Evolutionary conservation across 1,140 invertebrate genomes (phyloP).

Genomic region (Anoplolepis gracilipes): DNA sequence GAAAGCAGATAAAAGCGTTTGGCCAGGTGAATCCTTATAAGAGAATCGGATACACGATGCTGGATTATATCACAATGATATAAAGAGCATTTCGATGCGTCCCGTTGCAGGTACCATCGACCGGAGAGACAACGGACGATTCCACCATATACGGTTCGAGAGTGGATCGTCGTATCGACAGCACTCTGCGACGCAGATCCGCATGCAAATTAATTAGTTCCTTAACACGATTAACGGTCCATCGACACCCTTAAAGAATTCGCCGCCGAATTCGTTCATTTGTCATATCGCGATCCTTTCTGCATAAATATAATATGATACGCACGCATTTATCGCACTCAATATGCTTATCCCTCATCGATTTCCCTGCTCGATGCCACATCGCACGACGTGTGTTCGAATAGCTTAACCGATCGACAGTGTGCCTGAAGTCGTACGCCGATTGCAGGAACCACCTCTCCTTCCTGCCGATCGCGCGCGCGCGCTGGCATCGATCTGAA

Average conservation of each 20-base stretch:
- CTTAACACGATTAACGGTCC: slow-evolving; percentile 57
- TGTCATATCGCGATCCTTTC: neutral
- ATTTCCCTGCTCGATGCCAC: slow-evolving; percentile 9
- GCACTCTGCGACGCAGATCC: slow-evolving; percentile 41
- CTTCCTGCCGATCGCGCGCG: slow-evolving; percentile 25
- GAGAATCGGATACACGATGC: slow-evolving; percentile 53
- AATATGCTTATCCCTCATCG: neutral
- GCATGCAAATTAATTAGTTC: slow-evolving; percentile 75
- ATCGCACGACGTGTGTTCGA: slow-evolving; percentile 14
- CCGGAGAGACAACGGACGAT: slow-evolving; percentile 24
- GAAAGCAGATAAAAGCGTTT: slow-evolving; percentile 65
- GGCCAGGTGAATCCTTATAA: slow-evolving; percentile 70
- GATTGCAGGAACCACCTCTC: slow-evolving; percentile 23
- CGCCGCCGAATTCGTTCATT: slow-evolving; percentile 15
- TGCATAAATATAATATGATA: neutral
- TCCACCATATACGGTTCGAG: slow-evolving; percentile 66
- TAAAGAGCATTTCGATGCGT: slow-evolving; percentile 73
- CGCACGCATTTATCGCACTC: neutral
- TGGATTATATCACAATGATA: slow-evolving; percentile 67
- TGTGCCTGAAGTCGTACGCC: neutral
- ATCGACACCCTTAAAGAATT: slow-evolving; percentile 60
- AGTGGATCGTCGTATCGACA: slow-evolving; percentile 32
- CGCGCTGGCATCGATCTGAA: slow-evolving; percentile 75
- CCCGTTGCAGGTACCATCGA: slow-evolving; percentile 7
- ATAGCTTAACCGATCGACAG: neutral